phyloP scores from a whole-genome alignment of 1,140 invertebrate genomes.

The Eupristina koningsbergeri region DNA sequence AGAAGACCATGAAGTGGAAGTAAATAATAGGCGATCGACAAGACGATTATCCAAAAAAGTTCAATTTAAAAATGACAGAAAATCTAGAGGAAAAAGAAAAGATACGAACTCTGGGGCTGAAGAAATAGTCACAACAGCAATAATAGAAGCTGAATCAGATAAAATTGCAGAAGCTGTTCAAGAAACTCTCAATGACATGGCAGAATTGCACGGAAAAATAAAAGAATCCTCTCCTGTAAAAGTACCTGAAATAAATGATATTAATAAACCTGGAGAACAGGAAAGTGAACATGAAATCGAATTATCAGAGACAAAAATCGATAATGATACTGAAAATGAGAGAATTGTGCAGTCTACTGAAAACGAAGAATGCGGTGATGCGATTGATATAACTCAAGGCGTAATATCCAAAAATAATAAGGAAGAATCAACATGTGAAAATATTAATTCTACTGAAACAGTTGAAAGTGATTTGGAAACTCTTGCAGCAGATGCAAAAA shows the following conservation, averaged over 20 bases:
- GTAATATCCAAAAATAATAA: neutral
- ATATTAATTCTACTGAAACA: constrained; percentile 19
- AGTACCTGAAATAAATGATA: neutral
- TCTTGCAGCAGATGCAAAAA: neutral
- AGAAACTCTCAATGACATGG: constrained; percentile 46
- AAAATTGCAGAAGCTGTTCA: constrained; percentile 46
- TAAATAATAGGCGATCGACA: neutral
- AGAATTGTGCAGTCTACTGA: neutral
- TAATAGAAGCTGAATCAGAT: neutral
- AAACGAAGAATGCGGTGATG: neutral
- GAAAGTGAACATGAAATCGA: neutral
- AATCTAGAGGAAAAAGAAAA: constrained; percentile 34
- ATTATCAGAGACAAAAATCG: neutral
- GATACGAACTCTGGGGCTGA: neutral
- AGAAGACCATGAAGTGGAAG: neutral
- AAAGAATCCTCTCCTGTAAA: constrained; percentile 18
- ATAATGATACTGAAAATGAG: neutral
- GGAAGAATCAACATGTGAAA: neutral
- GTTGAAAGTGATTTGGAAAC: constrained; percentile 22
- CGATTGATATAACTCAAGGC: neutral
- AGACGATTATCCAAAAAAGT: neutral
- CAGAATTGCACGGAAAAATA: constrained; percentile 42
- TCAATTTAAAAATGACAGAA: constrained; percentile 15
- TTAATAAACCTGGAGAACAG: neutral
- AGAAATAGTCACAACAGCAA: neutral